These are phyloP conservation scores for Torymus tubicola DNA, from an alignment of 2,888 invertebrate genomes.

Conservation along the genomic window DNA sequence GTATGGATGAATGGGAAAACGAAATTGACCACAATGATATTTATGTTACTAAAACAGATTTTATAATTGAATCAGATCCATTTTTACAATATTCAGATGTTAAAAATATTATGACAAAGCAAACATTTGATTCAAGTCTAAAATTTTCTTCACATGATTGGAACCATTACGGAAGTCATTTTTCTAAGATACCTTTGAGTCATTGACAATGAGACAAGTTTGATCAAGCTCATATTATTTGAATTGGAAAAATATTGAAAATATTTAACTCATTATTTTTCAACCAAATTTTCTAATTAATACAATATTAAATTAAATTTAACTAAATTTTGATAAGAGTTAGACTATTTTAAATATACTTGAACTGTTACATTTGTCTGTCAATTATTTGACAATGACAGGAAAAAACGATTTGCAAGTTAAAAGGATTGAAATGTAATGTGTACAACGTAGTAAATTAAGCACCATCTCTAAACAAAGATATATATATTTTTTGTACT, in stretches of 20 bases:
- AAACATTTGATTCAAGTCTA: constrained; percentile 61
- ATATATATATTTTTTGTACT: constrained; percentile 75
- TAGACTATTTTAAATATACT: constrained; percentile 24
- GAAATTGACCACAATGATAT: constrained; percentile 32
- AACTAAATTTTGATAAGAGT: constrained; percentile 25
- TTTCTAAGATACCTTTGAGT: constrained; percentile 53
- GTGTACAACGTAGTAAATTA: constrained; percentile 48
- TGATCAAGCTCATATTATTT: constrained; percentile 7
- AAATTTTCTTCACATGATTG: constrained; percentile 65
- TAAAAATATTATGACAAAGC: constrained; percentile 66
- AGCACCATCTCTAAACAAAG: constrained; percentile 57
- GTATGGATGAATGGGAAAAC: constrained; percentile 19
- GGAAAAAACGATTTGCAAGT: constrained; percentile 38
- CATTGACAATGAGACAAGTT: constrained; percentile 35
- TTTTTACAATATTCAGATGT: constrained; percentile 37
- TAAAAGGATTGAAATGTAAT: constrained; percentile 40
- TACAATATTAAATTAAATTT: constrained; percentile 9
- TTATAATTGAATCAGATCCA: constrained; percentile 40
- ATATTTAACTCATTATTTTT: neutral
- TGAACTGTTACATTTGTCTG: constrained; percentile 28
- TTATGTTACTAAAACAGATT: constrained; percentile 42
- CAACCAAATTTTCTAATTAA: constrained; percentile 30
- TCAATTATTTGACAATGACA: constrained; percentile 27
- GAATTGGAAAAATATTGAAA: constrained; percentile 16
- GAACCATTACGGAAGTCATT: constrained; percentile 66